Evolutionary conservation across 2,113 vertebrate genomes (phyloP).

Genomic region (Gallinago paraguaiae): DNA sequence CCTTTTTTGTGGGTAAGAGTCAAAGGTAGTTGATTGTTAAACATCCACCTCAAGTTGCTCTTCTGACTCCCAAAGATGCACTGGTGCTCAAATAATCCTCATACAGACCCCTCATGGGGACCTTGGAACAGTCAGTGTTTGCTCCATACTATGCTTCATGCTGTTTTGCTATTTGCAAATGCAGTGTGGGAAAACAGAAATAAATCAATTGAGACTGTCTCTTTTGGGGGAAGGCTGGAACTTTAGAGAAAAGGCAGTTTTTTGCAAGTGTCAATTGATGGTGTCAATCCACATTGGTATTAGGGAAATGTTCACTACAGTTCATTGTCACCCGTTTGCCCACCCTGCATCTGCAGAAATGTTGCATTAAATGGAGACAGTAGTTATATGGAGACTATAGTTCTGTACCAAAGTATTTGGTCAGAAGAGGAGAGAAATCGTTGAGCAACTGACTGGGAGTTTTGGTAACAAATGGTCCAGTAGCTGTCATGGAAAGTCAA

Average conservation of each 20-base stretch:
- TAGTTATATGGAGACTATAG: neutral
- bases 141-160: neutral
- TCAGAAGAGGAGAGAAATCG: neutral
- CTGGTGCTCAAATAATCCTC: neutral
- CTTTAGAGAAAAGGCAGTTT: neutral
- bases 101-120: neutral
- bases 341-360: neutral
- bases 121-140: neutral
- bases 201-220: fast-evolving
- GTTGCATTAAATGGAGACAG: neutral
- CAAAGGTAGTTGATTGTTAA: neutral
- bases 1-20: neutral
- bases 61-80: neutral
- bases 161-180: neutral
- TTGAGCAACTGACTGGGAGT: neutral
- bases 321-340: neutral
- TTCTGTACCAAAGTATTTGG: neutral
- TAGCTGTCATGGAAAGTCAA: neutral
- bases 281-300: neutral
- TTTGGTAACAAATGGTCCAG: neutral
- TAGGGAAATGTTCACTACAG: neutral
- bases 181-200: neutral
- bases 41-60: neutral
- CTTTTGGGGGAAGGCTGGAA: neutral
- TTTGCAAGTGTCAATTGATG: neutral